Percentiles rank a stretch among this genome's conserved stretches.
These are phyloP conservation scores for Lytechinus variegatus DNA, from an alignment of 35 echinoderm and acorn worm species.

Conservation along the genomic window DNA sequence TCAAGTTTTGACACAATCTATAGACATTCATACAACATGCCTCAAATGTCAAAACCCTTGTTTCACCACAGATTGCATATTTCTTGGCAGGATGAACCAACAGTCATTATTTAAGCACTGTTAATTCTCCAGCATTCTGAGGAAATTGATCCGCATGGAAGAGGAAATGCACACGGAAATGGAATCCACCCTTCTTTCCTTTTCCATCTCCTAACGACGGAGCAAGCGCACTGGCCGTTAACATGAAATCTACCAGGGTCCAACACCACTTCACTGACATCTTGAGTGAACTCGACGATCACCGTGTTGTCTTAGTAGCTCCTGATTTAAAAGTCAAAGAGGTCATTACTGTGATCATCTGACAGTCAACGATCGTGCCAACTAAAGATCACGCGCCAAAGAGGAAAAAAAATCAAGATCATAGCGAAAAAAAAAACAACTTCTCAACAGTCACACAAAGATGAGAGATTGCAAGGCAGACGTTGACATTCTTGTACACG, in stretches of 20 bases:
- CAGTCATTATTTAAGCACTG: not conserved
- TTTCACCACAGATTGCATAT: not conserved
- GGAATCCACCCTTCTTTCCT: not conserved
- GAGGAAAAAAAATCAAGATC: not conserved
- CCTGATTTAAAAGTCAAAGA: constrained; percentile 43
- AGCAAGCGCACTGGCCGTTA: not conserved
- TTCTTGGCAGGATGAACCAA: not conserved
- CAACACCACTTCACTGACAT: not conserved
- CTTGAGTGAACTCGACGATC: constrained; percentile 21
- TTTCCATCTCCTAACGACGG: not conserved
- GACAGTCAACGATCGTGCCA: constrained; percentile 24
- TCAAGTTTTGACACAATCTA: not conserved
- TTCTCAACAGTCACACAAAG: not conserved
- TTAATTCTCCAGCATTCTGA: not conserved
- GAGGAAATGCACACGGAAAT: constrained; percentile 21
- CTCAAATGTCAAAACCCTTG: not conserved
- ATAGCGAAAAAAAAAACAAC: not conserved
- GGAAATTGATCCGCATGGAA: not conserved
- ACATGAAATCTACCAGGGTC: constrained; percentile 6
- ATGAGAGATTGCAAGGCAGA: not conserved
- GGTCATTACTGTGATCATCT: constrained; percentile 34
- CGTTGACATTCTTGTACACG: not conserved
- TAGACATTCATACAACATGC: not conserved
- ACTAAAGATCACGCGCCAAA: constrained; percentile 1
- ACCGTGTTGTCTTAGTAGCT: constrained; percentile 17